phyloP scores from a whole-genome alignment of 1,140 invertebrate genomes.

The Drosophila nikananu region DNA sequence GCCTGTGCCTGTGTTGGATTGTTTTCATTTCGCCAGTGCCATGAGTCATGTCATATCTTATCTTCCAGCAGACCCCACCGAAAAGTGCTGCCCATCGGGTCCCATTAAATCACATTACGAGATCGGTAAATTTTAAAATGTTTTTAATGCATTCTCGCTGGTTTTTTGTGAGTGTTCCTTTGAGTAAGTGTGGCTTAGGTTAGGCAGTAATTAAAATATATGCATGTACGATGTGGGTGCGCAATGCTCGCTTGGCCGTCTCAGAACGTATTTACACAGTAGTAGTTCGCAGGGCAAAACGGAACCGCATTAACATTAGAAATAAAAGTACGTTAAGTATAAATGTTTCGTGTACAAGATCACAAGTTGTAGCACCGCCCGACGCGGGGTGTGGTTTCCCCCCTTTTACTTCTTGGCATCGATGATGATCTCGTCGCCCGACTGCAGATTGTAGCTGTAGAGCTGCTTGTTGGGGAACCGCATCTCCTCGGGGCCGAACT shows the following conservation, averaged over 20 bases:
- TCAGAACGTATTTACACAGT: conserved; percentile 67
- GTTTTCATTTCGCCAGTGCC: conserved; percentile 8
- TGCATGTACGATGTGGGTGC: conserved; percentile 36
- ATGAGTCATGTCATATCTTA: conserved; percentile 43
- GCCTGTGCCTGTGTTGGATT: conserved; percentile 1
- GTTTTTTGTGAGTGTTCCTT: conserved; percentile 13
- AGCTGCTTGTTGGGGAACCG: conserved; percentile 94
- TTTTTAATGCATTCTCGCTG: conserved; percentile 49
- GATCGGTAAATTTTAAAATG: conserved; percentile 34
- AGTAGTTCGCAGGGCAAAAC: conserved; percentile 39
- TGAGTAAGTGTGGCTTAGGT: conserved; percentile 68
- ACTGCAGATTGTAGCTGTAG: conserved; percentile 95
- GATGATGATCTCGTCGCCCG: conserved; percentile 96
- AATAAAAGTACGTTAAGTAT: conserved; percentile 49
- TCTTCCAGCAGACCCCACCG: conserved; percentile 16
- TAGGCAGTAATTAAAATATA: conserved; percentile 75
- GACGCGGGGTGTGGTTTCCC: not conserved
- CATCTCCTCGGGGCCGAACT: conserved; percentile 94
- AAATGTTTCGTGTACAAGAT: conserved; percentile 70
- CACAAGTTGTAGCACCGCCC: conserved; percentile 73
- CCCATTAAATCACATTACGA: conserved; percentile 14
- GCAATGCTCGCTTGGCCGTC: conserved; percentile 67
- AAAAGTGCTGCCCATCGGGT: conserved; percentile 29
- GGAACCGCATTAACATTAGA: conserved; percentile 35
- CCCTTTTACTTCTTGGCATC: conserved; percentile 88